These are phyloP conservation scores for Chelonia mydas DNA, from an alignment of 2,797 vertebrate species.

Conservation along the genomic window DNA sequence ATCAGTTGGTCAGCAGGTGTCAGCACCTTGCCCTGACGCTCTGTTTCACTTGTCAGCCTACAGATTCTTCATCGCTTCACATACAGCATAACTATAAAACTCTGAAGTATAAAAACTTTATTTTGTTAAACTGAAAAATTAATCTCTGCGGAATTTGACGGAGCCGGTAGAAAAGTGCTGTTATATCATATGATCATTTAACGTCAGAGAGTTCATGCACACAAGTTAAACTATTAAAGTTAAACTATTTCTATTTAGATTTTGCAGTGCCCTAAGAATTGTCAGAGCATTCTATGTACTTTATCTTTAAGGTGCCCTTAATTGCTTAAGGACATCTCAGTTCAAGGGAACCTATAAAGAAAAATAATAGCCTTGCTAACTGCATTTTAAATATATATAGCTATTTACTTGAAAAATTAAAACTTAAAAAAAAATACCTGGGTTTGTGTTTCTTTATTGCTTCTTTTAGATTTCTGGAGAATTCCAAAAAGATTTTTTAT, in stretches of 20 bases:
- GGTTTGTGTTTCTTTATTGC: not conserved
- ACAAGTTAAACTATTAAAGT: conserved; percentile 24
- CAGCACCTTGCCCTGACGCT: not conserved
- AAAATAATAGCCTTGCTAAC: not conserved
- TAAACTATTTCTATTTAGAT: conserved; percentile 30
- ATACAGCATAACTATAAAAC: accelerated
- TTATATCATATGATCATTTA: not conserved
- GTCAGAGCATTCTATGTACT: not conserved
- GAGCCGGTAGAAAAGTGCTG: conserved; percentile 44
- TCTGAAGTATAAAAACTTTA: conserved; percentile 45
- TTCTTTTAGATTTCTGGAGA: not conserved
- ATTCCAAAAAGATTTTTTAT: not conserved
- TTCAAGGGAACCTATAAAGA: not conserved
- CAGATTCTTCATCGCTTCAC: not conserved
- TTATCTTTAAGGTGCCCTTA: not conserved
- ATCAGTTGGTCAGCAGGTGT: not conserved
- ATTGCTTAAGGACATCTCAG: not conserved
- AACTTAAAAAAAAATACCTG: not conserved
- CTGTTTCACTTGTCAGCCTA: not conserved
- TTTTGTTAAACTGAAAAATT: conserved; percentile 49
- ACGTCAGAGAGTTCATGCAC: conserved; percentile 3
- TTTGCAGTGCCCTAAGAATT: not conserved
- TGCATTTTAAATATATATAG: not conserved
- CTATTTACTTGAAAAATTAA: not conserved
- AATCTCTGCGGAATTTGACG: conserved; percentile 41